phyloP scores from a whole-genome alignment of 2,888 invertebrate species.

The Aphodius granarius region DNA sequence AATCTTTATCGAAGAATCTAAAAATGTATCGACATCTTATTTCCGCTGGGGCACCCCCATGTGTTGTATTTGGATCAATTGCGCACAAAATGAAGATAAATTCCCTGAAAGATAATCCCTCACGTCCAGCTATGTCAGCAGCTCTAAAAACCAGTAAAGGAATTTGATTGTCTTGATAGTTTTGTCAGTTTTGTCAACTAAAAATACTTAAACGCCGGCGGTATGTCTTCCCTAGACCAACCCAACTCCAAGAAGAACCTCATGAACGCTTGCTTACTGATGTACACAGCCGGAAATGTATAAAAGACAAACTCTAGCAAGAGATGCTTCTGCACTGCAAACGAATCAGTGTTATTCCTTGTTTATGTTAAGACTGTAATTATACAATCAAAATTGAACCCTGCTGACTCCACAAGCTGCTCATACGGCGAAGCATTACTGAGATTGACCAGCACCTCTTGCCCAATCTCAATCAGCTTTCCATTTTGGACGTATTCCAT shows the following conservation, averaged over 20 bases:
- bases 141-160: conserved; percentile 51
- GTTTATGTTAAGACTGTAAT: neutral
- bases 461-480: conserved; percentile 43
- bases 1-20: conserved; percentile 63
- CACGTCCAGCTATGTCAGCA: conserved; percentile 58
- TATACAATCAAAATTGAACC: conserved; percentile 42
- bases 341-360: neutral
- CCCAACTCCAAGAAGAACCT: conserved; percentile 61
- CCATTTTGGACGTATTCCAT: conserved; percentile 38
- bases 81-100: conserved; percentile 65
- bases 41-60: conserved; percentile 66
- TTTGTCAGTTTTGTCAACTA: neutral
- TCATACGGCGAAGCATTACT: conserved; percentile 38
- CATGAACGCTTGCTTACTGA: conserved; percentile 60
- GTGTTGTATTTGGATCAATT: conserved; percentile 65
- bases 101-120: conserved; percentile 61
- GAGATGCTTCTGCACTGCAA: conserved; percentile 61
- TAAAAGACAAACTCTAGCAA: conserved; percentile 60
- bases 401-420: conserved; percentile 43
- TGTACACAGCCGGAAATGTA: conserved; percentile 60
- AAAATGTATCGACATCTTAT: conserved; percentile 72
- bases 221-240: conserved; percentile 55
- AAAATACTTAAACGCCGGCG: conserved; percentile 56
- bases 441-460: conserved; percentile 38
- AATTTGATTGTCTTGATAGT: neutral